These are phyloP conservation scores for Polylopha cassiicola DNA, from an alignment of 2,888 invertebrate species.

Conservation along the genomic window DNA sequence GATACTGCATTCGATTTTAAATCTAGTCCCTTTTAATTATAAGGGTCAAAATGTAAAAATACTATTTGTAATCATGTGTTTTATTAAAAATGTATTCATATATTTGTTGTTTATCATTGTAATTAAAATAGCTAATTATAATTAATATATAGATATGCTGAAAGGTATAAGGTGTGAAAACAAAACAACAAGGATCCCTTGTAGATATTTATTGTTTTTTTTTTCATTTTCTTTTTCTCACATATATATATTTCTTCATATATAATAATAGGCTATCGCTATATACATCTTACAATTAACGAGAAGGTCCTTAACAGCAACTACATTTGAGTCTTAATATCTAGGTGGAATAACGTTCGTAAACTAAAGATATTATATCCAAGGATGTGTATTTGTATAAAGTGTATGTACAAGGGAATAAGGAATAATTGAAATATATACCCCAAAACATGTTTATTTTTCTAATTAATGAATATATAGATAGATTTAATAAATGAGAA, in stretches of 20 bases:
- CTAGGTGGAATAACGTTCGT: conserved; percentile 69
- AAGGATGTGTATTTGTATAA: conserved; percentile 15
- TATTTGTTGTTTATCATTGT: too few species aligned
- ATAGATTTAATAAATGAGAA: too few species aligned
- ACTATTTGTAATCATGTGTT: too few species aligned
- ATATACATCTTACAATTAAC: conserved; percentile 65
- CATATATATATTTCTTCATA: conserved; percentile 63
- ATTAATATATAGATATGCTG: too few species aligned
- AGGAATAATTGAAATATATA: too few species aligned
- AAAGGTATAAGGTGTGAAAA: conserved; percentile 24
- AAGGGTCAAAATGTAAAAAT: too few species aligned
- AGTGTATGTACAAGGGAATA: conserved; percentile 23
- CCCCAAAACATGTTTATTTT: too few species aligned
- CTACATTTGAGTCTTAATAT: conserved; percentile 66
- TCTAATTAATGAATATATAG: too few species aligned
- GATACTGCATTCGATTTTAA: too few species aligned
- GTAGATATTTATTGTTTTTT: conserved; percentile 61
- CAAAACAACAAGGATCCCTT: conserved; percentile 39
- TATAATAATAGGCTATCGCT: conserved; percentile 57
- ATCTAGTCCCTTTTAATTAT: too few species aligned
- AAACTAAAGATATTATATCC: conserved; percentile 31
- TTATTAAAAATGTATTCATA: too few species aligned
- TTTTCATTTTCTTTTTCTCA: conserved; percentile 46
- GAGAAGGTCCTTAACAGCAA: conserved; percentile 60
- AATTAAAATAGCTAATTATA: too few species aligned